Conservation (phyloP, 1,140 invertebrate species). For the Oryzaephilus surinamensis region DNA sequence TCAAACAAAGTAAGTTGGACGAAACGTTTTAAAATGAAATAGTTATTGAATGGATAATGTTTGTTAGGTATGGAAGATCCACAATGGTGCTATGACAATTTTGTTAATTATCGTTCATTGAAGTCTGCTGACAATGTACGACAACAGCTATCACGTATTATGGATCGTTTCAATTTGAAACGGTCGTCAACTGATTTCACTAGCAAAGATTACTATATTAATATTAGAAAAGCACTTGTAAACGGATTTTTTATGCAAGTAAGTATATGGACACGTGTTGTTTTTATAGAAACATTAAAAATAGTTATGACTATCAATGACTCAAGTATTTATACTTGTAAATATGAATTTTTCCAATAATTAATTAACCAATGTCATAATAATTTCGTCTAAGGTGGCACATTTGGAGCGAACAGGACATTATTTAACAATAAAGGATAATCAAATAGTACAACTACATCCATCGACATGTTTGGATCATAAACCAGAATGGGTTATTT, state of each 20-base stretch:
- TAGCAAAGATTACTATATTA: constrained; percentile 97
- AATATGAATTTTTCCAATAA: constrained; percentile 4
- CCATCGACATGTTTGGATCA: constrained; percentile 98
- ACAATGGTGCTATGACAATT: constrained; percentile 99
- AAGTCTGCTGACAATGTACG: constrained; percentile 70
- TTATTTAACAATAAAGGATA: constrained; percentile 98
- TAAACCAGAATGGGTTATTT: constrained; percentile 99
- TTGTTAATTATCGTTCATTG: constrained; percentile 95
- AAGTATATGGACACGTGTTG: constrained; percentile 18
- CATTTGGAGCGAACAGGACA: constrained; percentile 92
- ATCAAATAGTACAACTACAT: constrained; percentile 97
- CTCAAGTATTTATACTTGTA: too few species aligned
- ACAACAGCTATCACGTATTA: constrained; percentile 54
- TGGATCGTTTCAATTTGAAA: constrained; percentile 82
- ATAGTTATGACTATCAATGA: too few species aligned
- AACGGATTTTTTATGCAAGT: constrained; percentile 99
- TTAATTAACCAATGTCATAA: constrained; percentile 4
- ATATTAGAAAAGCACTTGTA: constrained; percentile 95
- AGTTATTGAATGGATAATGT: not conserved
- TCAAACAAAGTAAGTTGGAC: constrained; percentile 97
- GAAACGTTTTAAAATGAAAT: too few species aligned
- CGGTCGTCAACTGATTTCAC: constrained; percentile 97
- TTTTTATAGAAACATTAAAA: too few species aligned
- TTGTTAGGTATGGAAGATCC: constrained; percentile 67
- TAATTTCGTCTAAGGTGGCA: constrained; percentile 55